Percentiles rank a stretch among this genome's conserved stretches.
Evolutionary conservation across 2,888 invertebrate species (phyloP).

Genomic region (Himalopsyche kuldschensis): DNA sequence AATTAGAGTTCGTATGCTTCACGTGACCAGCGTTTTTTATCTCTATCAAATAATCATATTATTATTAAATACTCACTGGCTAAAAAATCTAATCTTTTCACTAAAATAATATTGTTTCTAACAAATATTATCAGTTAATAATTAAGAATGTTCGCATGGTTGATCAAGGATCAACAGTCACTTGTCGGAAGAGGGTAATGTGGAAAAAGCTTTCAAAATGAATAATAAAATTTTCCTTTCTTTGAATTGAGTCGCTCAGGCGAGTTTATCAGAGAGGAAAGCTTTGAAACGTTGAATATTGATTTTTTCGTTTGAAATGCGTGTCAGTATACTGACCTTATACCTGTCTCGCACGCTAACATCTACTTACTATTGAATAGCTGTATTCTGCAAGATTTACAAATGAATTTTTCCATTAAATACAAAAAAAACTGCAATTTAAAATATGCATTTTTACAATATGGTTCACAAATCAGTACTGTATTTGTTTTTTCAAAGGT

Average conservation of each 20-base stretch:
- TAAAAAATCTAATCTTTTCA: too few relatives aligned
- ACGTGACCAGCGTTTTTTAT: too few relatives aligned
- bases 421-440: background rate
- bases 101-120: too few relatives aligned
- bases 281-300: background rate
- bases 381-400: background rate
- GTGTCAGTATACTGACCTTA: background rate
- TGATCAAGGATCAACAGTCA: background rate
- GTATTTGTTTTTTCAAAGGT: too few relatives aligned
- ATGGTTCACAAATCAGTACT: too few relatives aligned
- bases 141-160: too few relatives aligned
- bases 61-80: too few relatives aligned
- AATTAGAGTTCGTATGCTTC: too few relatives aligned
- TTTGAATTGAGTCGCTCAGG: background rate
- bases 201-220: background rate
- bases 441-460: too few relatives aligned
- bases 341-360: background rate
- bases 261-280: background rate
- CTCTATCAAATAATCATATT: too few relatives aligned
- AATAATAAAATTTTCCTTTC: background rate
- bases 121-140: too few relatives aligned
- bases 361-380: background rate
- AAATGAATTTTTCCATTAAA: background rate
- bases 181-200: background rate
- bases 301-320: background rate